These are phyloP conservation scores for Saturnia japonica DNA, from an alignment of 2,888 invertebrate species.

Conservation along the genomic window DNA sequence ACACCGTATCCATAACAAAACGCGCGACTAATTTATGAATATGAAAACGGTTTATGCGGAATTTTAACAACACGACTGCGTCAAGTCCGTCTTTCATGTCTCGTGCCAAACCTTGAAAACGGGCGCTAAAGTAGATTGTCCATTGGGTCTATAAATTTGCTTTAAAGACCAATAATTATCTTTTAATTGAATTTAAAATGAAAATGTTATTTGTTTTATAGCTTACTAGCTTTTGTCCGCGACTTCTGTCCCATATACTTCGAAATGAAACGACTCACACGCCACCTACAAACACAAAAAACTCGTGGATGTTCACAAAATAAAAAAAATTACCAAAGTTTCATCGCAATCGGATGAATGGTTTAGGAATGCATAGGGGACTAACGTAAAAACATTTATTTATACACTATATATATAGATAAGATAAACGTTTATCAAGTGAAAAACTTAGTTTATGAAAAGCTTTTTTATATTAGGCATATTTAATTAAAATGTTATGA, in stretches of 20 bases:
- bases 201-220: background rate
- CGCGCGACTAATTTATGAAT: slow-evolving; percentile 15
- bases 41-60: slow-evolving; percentile 23
- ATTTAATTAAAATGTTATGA: background rate
- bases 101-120: slow-evolving; percentile 26
- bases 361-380: no score
- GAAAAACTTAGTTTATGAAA: no score
- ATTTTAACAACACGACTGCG: slow-evolving; percentile 27
- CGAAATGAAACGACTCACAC: no score
- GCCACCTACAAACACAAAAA: no score
- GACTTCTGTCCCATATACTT: no score
- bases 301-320: no score
- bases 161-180: slow-evolving; percentile 4
- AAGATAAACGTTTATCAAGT: background rate
- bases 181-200: background rate
- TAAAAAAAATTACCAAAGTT: no score
- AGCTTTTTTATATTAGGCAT: no score
- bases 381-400: no score
- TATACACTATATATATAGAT: no score
- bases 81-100: slow-evolving; percentile 26
- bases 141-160: slow-evolving; percentile 11
- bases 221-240: background rate
- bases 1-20: slow-evolving; percentile 7
- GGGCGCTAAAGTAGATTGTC: slow-evolving; percentile 17
- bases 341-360: no score